Evolutionary conservation across 2,113 vertebrate species (phyloP), one percentile per base, ranked within the genome.

Genomic region (Tragelaphus scriptus): DNA sequence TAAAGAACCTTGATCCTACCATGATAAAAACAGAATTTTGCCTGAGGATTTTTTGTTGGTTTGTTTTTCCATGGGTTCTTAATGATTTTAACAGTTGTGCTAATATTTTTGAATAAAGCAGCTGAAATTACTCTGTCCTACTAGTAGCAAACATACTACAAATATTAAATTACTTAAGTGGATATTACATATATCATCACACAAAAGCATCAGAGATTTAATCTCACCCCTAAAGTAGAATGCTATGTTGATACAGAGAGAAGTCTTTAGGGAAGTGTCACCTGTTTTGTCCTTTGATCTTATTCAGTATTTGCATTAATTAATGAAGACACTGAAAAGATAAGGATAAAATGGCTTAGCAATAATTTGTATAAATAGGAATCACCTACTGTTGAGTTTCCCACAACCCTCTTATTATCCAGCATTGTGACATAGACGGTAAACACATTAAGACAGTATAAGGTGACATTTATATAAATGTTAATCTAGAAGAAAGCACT

Each of bases 401-500:
- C 23, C 63, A 94, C 15, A 53, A 93, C 58, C 21, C 82, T 79
- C 23, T 85, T 95, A 86, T 68, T 77, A 94, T 56, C 79, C 30
- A 96, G 21, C 80, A 40, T 4, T 95, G 36, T 47, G 32, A 63
- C 49, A 92, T 0, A 89, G 13, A 12, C 40, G n/a, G 55, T 79
- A 92, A 96, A 90, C 36, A 90, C 11, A 87, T 56, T 55, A 61
- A 92, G 56, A 94, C 30, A 94, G n/a, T 65, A 65, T 77, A 95
- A 28, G 3, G 28, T 82, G 56, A 53, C 58, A 97, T 61, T 85
- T 91, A 81, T 53, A 49, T 49, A 95, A 96, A 79, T 55, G 19
- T n/a, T 95, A 96, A 94, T 84, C 23, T 30, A 75, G 25, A 85
- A 96, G 75, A 81, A 87, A 95, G 3, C 36, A 94, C 68, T 92